Evolutionary conservation across 35 echinoderm and acorn worm species (phyloP), one percentile per base, ranked within the genome.

Genomic region (Eucidaris tribuloides): DNA sequence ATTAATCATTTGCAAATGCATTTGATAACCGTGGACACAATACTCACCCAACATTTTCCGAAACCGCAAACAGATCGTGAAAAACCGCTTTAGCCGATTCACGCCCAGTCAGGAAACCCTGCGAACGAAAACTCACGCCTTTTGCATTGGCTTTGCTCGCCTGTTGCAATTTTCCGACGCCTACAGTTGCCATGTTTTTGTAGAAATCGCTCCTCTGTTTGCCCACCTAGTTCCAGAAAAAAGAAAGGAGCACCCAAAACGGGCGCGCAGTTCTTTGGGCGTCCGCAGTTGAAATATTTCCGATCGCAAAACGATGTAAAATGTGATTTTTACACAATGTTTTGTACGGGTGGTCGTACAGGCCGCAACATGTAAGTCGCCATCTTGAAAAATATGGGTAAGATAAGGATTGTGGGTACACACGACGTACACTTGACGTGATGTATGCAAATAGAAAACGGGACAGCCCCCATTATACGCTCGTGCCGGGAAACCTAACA

Each of bases 341-440:
- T 74, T 74, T 74, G 68, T 74, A 42, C 41, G n/a, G 24, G n/a
- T 41, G 37, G 29, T 44, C 68, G 44, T 74, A 42, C 68, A 74
- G 37, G 35, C 68, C 25, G 68, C 68, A 42, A 36, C 68, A 74
- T 74, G 68, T 74, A 74, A 74, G 68, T 74, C 68, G 68, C 68
- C 68, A 74, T 74, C 41, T 74, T 74, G 68, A 74, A 74, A 42
- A 24, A 36, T 38, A 42, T n/a, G n/a, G n/a, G n/a, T n/a, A n/a
- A n/a, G n/a, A 74, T 36, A 44, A 35, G 68, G 35, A 74, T 74
- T 74, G 68, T 74, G 68, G 68, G 68, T 74, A 74, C n/a, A n/a
- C n/a, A n/a, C n/a, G n/a, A n/a, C n/a, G n/a, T n/a, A n/a, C n/a
- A n/a, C n/a, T n/a, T n/a, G n/a, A n/a, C n/a, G n/a, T n/a, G n/a